Evolutionary conservation across 2,797 vertebrate genomes (phyloP).

Genomic region (Lateolabrax maculatus): DNA sequence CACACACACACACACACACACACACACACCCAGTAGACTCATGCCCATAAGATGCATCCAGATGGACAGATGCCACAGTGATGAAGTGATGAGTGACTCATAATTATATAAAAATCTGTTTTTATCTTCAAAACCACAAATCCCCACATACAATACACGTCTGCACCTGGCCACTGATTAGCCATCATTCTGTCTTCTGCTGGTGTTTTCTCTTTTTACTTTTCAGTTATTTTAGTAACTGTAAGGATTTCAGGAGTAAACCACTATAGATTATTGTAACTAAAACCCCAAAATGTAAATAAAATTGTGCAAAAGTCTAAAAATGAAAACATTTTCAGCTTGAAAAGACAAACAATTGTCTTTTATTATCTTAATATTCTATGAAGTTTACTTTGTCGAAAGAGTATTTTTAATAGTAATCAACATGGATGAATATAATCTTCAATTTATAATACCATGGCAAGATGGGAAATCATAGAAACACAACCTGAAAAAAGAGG

Average conservation of each 20-base stretch:
- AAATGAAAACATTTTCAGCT: not conserved
- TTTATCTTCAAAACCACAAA: constrained; percentile 47
- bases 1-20: constrained; percentile 14
- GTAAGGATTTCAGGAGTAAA: not conserved
- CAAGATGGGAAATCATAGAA: not conserved
- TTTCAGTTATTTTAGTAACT: not conserved
- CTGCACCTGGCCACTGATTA: constrained; percentile 47
- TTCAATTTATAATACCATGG: not conserved
- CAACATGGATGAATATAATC: not conserved
- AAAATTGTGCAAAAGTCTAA: not conserved
- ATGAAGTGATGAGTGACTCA: constrained; percentile 66
- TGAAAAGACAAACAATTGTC: not conserved
- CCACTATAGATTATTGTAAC: not conserved
- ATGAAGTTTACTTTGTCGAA: not conserved
- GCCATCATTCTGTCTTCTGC: constrained; percentile 35
- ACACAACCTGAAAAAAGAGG: not conserved
- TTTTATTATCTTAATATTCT: not conserved
- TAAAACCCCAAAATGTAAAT: not conserved
- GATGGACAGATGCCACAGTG: constrained; percentile 70
- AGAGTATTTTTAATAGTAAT: not conserved
- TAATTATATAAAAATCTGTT: constrained; percentile 64
- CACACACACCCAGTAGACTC: constrained; percentile 27
- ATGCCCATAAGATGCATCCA: constrained; percentile 53
- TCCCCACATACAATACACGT: constrained; percentile 39
- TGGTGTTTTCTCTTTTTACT: not conserved